Evolutionary conservation across 2,797 vertebrate genomes (phyloP).

Genomic region (Acanthornis magna): DNA sequence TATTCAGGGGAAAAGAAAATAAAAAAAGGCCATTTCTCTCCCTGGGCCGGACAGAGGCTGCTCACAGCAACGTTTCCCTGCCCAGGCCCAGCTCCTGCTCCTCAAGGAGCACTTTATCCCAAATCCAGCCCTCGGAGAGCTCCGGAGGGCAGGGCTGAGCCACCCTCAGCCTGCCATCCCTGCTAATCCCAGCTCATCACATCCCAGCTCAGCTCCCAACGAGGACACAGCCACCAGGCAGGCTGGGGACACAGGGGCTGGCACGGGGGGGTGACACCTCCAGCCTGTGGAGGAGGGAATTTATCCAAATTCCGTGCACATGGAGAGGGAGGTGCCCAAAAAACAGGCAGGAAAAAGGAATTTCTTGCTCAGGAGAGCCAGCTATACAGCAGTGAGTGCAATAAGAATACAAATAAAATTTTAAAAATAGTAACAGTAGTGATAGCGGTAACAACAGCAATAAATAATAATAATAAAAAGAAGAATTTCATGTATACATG

Average conservation of each 20-base stretch:
- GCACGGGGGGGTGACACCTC: background rate
- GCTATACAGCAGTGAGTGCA: background rate
- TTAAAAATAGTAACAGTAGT: background rate
- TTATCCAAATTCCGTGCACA: fast-evolving
- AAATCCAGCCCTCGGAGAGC: background rate
- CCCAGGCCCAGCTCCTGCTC: background rate
- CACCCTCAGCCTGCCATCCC: background rate
- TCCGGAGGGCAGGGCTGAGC: background rate
- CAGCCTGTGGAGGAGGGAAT: background rate
- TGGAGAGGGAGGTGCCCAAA: fast-evolving
- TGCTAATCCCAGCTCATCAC: background rate
- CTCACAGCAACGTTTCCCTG: background rate
- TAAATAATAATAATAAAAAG: background rate
- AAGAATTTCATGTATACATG: background rate
- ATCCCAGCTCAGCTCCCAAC: fast-evolving
- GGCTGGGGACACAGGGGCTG: too few species aligned
- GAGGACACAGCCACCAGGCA: background rate
- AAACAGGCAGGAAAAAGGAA: background rate
- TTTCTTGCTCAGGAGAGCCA: background rate
- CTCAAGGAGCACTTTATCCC: background rate
- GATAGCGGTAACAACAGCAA: too few species aligned
- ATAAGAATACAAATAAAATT: background rate
- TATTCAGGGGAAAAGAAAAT: background rate
- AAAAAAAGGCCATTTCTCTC: background rate
- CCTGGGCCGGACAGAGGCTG: background rate